Evolutionary conservation across 2,888 invertebrate species (phyloP).

Genomic region (Apoda limacodes): DNA sequence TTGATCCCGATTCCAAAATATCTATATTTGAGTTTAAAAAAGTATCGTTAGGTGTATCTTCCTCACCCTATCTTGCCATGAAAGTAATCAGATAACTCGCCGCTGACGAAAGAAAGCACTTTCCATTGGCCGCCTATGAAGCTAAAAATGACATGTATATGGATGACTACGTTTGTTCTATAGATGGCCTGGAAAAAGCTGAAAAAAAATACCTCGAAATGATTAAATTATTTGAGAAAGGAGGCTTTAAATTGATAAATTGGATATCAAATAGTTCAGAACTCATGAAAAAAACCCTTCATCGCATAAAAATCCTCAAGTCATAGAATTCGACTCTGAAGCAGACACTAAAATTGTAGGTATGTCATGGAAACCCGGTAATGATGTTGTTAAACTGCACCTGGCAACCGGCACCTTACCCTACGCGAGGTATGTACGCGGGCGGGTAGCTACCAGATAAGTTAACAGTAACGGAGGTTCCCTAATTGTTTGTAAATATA

Average conservation of each 20-base stretch:
- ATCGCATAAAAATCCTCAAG: neutral
- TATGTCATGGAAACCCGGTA: too few species aligned
- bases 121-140: slow-evolving; percentile 3
- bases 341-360: slow-evolving; percentile 4
- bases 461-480: too few species aligned
- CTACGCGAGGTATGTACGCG: too few species aligned
- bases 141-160: slow-evolving; percentile 5
- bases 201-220: slow-evolving; percentile 5
- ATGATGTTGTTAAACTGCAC: too few species aligned
- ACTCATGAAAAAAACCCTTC: slow-evolving; percentile 4
- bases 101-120: too few species aligned
- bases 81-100: slow-evolving; percentile 8
- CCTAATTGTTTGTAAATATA: too few species aligned
- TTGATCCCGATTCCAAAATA: slow-evolving; percentile 2
- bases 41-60: too few species aligned
- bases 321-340: slow-evolving; percentile 5
- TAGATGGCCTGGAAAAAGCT: slow-evolving; percentile 4
- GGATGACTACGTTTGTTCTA: too few species aligned
- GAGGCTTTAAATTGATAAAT: slow-evolving; percentile 11
- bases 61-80: too few species aligned
- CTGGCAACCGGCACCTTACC: too few species aligned
- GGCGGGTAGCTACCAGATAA: too few species aligned
- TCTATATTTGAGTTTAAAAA: too few species aligned
- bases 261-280: slow-evolving; percentile 7
- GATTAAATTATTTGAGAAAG: slow-evolving; percentile 7